Evolutionary conservation across 2,797 vertebrate genomes (phyloP), one percentile per base, ranked within the genome.

Genomic region (Danio kyathit): DNA sequence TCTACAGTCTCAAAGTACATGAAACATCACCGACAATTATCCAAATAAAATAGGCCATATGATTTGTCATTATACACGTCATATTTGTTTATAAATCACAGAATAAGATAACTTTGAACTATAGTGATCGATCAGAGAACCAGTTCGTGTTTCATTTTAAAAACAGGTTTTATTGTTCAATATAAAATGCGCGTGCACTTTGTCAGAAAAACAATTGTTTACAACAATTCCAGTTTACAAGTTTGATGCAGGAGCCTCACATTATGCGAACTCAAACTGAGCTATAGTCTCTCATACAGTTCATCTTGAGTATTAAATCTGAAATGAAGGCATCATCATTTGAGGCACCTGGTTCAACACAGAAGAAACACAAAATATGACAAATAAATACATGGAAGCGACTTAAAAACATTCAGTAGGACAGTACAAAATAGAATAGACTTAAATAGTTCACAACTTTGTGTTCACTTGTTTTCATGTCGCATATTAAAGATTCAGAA

Each of bases 151-250:
- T 82, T 56, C 7, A 13, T 54, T 74, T 44, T 17, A 74, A 87
- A 87, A 82, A 29, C 61, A 76, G n/a, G 59, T 38, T 83, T 81
- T 85, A 79, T 79, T 85, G 74, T 79, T 73, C 81, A 85, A 43
- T 79, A 80, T 80, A 75, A 78, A 73, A 81, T 63, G 49, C 13
- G 74, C 77, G 85, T 85, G 77, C 79, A 86, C 77, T 82, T 59
- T 80, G 63, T 85, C 60, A 77, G 66, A 80, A 82, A 66, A 80
- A 79, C 46, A 21, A 73, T 13, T 16, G 14, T 76, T 17, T 64
- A 76, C 71, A 86, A 71, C 74, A 67, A 66, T 80, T 86, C 80
- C 82, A 84, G 80, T 80, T 85, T 65, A 80, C 52, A 60, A 41
- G 40, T 48, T 46, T 74, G 54, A 70, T 19, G 54, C 56, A 79